Conservation (phyloP, 2,113 vertebrate species). For the Sinocyclocheilus anophthalmus region DNA sequence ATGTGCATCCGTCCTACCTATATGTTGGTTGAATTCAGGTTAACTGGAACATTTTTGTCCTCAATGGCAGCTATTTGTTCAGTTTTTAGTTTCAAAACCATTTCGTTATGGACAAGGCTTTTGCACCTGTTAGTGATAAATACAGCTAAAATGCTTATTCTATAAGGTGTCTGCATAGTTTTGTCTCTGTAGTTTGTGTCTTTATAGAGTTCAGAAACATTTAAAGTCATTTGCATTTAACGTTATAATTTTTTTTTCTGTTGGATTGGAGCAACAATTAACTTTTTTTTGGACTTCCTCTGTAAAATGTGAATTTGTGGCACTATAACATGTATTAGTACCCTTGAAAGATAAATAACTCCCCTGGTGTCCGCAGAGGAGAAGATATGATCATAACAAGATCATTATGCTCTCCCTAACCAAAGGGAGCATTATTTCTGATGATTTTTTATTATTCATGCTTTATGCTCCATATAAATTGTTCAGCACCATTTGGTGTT, state of each 20-base stretch:
- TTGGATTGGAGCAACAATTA: neutral
- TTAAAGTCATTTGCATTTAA: neutral
- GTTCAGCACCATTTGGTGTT: constrained; percentile 45
- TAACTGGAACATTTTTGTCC: no score
- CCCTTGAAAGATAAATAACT: constrained; percentile 56
- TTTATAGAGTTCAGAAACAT: neutral
- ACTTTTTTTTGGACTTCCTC: constrained; percentile 7
- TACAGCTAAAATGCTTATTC: neutral
- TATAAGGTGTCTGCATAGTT: neutral
- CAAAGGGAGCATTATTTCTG: constrained; percentile 54
- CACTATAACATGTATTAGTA: constrained; percentile 32
- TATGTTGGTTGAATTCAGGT: no score
- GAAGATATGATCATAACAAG: constrained; percentile 54
- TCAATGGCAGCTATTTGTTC: no score
- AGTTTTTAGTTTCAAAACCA: no score
- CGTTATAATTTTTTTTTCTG: neutral
- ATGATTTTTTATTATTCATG: constrained; percentile 59
- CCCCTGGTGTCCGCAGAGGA: constrained; percentile 44
- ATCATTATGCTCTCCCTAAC: constrained; percentile 52
- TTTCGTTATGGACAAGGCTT: no score
- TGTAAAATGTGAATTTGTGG: neutral
- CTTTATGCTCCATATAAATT: constrained; percentile 62
- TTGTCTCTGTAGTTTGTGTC: neutral
- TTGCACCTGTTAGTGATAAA: no score
- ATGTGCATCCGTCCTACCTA: neutral